phyloP scores from a whole-genome alignment of 2,888 invertebrate genomes.

The Petrolisthes manimaculis region DNA sequence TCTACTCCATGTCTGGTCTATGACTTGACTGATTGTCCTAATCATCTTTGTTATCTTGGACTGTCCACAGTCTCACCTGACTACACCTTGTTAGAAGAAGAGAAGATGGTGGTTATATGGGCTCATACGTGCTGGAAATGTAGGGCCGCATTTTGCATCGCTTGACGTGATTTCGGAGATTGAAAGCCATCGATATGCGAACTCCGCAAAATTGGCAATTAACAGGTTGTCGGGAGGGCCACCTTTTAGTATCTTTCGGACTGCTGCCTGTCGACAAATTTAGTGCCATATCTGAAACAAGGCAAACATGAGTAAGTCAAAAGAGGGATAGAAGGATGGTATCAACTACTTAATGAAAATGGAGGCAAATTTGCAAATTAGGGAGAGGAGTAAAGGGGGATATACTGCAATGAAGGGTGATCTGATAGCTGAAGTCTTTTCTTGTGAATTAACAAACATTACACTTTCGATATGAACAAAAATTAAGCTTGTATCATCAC shows the following conservation, averaged over 20 bases:
- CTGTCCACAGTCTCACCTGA: slow-evolving; percentile 52
- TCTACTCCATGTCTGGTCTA: neutral
- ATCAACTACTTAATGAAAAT: slow-evolving; percentile 46
- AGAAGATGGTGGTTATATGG: slow-evolving; percentile 62
- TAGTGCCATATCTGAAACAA: slow-evolving; percentile 65
- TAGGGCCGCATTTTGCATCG: slow-evolving; percentile 66
- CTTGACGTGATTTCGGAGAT: slow-evolving; percentile 65
- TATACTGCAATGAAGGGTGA: slow-evolving; percentile 20
- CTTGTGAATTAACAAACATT: slow-evolving; percentile 9
- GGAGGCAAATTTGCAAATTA: slow-evolving; percentile 43
- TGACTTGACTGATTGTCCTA: neutral
- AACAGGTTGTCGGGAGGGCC: slow-evolving; percentile 66
- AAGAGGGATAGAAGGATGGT: slow-evolving; percentile 50
- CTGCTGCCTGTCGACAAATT: slow-evolving; percentile 65
- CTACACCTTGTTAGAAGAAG: slow-evolving; percentile 59
- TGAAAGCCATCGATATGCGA: slow-evolving; percentile 66
- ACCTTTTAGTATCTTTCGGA: slow-evolving; percentile 65
- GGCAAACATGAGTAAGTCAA: slow-evolving; percentile 59
- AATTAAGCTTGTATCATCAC: neutral
- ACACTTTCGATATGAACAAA: neutral
- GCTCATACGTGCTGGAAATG: slow-evolving; percentile 63
- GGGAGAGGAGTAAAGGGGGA: slow-evolving; percentile 28
- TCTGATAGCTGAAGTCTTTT: slow-evolving; percentile 31
- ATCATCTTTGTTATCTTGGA: slow-evolving; percentile 24
- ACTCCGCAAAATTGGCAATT: slow-evolving; percentile 66